Percentiles rank a stretch among this genome's conserved stretches.
Evolutionary conservation across 1,140 invertebrate species (phyloP).

Genomic region (Drosophila subobscura): DNA sequence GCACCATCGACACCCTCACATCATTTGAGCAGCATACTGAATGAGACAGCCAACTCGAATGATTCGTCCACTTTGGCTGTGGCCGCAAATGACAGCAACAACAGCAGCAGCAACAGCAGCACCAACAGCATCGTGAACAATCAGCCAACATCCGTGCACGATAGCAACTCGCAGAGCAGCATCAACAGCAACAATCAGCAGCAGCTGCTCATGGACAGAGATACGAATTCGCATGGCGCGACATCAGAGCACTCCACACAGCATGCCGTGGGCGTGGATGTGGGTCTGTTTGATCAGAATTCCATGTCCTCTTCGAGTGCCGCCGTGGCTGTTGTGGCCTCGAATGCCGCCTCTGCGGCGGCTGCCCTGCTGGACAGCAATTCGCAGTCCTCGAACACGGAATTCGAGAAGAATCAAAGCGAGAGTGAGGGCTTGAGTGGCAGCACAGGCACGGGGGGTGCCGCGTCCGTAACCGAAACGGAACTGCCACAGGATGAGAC

Average conservation of each 20-base stretch:
- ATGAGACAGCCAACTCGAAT: slow-evolving; percentile 80
- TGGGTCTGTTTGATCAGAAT: slow-evolving; percentile 75
- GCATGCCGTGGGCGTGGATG: slow-evolving; percentile 56
- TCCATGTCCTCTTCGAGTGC: slow-evolving; percentile 80
- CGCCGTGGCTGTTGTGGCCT: slow-evolving; percentile 60
- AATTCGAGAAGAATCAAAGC: slow-evolving; percentile 61
- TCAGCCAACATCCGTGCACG: slow-evolving; percentile 79
- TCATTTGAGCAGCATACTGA: slow-evolving; percentile 77
- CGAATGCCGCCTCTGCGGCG: slow-evolving; percentile 67
- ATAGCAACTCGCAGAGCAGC: slow-evolving; percentile 81
- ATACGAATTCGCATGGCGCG: slow-evolving; percentile 65
- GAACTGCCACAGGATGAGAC: slow-evolving; percentile 60
- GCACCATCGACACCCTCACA: slow-evolving; percentile 67
- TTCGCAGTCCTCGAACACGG: slow-evolving; percentile 73
- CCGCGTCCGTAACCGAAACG: slow-evolving; percentile 19
- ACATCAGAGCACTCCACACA: slow-evolving; percentile 55
- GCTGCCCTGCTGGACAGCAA: slow-evolving; percentile 76
- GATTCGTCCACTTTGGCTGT: slow-evolving; percentile 79
- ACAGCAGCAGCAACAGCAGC: slow-evolving; percentile 81
- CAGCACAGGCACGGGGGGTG: slow-evolving; percentile 4
- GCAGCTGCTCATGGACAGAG: slow-evolving; percentile 58
- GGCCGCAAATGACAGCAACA: slow-evolving; percentile 79
- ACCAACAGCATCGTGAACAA: slow-evolving; percentile 82
- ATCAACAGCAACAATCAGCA: slow-evolving; percentile 80
- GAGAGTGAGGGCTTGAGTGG: slow-evolving; percentile 37